phyloP scores from a whole-genome alignment of 2,888 invertebrate species.

The Neoitamus cyanurus region DNA sequence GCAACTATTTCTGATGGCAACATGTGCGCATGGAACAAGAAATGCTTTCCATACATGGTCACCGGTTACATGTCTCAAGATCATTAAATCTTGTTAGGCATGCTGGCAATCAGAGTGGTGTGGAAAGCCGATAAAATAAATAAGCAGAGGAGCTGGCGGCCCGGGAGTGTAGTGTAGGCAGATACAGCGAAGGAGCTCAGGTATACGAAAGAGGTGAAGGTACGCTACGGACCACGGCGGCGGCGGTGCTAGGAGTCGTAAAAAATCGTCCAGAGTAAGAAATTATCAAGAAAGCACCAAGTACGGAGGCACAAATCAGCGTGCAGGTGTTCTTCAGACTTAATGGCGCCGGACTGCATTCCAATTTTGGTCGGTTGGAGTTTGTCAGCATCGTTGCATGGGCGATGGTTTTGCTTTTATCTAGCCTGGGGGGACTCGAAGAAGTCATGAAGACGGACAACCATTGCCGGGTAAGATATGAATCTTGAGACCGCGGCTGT shows the following conservation, averaged over 20 bases:
- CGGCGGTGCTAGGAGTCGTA: background rate
- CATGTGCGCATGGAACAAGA: conserved; percentile 39
- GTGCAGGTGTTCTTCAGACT: conserved; percentile 52
- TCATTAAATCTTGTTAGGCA: conserved; percentile 48
- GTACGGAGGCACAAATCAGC: conserved; percentile 42
- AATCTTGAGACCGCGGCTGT: background rate
- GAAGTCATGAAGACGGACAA: conserved; percentile 29
- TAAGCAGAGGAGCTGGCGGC: conserved; percentile 34
- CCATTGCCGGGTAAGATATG: conserved; percentile 27
- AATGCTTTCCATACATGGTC: conserved; percentile 48
- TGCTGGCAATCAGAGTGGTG: conserved; percentile 43
- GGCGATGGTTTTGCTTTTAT: background rate
- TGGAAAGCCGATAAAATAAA: conserved; percentile 42
- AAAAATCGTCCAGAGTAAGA: conserved; percentile 42
- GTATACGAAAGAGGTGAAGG: background rate
- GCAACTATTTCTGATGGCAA: conserved; percentile 17
- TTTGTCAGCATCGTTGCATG: conserved; percentile 37
- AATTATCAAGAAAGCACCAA: conserved; percentile 45
- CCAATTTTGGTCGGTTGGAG: conserved; percentile 43
- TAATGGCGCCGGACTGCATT: conserved; percentile 49
- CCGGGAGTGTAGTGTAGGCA: conserved; percentile 11
- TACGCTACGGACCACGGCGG: background rate
- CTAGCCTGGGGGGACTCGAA: background rate
- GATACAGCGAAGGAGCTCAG: background rate
- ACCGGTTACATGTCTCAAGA: conserved; percentile 46